Evolutionary conservation across 2,888 invertebrate genomes (phyloP), one percentile per base, ranked within the genome.

Genomic region (Tetragonula carbonaria): DNA sequence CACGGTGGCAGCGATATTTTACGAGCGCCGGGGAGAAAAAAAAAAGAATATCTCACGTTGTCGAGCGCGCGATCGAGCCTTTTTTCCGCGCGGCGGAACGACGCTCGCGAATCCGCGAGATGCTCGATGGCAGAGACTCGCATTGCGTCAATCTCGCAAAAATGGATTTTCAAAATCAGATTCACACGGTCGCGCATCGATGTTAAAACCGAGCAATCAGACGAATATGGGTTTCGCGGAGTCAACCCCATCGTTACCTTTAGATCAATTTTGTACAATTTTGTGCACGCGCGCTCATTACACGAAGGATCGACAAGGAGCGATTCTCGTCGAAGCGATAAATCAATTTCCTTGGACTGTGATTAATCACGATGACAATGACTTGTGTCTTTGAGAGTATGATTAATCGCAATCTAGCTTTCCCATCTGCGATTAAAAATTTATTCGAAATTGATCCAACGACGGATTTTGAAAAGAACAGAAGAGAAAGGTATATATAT

Each of bases 81-180:
- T 67, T 77, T 21, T 55, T 14, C 28, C 66, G 53, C 28, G 72
- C 72, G 65, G 70, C 68, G 55, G 28, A 45, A 45, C 38, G 38
- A 45, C 38, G 38, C 8, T 45, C 45, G 45, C 11, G 45, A 45
- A 45, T 45, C 59, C 13, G 76, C 28, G 71, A 59, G 65, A 33
- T 33, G 65, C 50, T 65, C 62, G 33, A 33, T 33, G 33, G 33
- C 18, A 23, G 53, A 45, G 74, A 82, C 75, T 74, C 67, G 79
- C 71, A 59, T 82, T 57, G 80, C 66, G 45, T 75, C 80, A 80
- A 78, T 79, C 73, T 65, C 65, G 80, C 45, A 80, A 80, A 82
- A 82, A 82, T 82, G 80, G 59, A 74, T 79, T 74, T 70, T 18
- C 28, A 28, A 16, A 21, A 62, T 59, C 33, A 66, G 78, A 82